Percentiles rank a stretch among this genome's conserved stretches.
These are phyloP conservation scores for Antedon bifida DNA, from an alignment of 35 echinoderm and acorn worm genomes.

Conservation along the genomic window DNA sequence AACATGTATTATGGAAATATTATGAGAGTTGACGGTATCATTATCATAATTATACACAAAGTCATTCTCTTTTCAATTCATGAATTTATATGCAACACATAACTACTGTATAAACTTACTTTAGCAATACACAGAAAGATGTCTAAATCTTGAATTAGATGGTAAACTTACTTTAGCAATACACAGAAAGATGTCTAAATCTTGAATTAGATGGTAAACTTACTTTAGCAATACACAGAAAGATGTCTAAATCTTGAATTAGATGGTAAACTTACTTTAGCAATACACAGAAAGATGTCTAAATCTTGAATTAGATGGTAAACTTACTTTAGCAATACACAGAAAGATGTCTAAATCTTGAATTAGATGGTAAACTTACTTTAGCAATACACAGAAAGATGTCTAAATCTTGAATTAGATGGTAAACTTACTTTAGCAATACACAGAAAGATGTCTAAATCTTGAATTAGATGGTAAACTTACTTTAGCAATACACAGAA, in stretches of 20 bases:
- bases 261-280: constrained; percentile 47
- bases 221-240: constrained; percentile 67
- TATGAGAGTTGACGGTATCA: no score
- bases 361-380: constrained; percentile 43
- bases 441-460: constrained; percentile 59
- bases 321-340: constrained; percentile 57
- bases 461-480: constrained; percentile 44
- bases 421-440: constrained; percentile 54
- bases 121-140: constrained; percentile 56
- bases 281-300: constrained; percentile 62
- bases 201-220: constrained; percentile 44
- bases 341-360: constrained; percentile 58
- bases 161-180: constrained; percentile 54
- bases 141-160: constrained; percentile 65
- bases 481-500: constrained; percentile 67
- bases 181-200: constrained; percentile 59
- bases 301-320: constrained; percentile 60
- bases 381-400: constrained; percentile 56
- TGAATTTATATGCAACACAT: no score
- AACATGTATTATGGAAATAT: no score
- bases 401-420: constrained; percentile 65
- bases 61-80: no score
- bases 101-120: no score
- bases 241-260: constrained; percentile 52
- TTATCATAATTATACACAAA: no score